These are phyloP conservation scores for Epirrhoe alternata DNA, from an alignment of 2,888 invertebrate species.

Conservation along the genomic window DNA sequence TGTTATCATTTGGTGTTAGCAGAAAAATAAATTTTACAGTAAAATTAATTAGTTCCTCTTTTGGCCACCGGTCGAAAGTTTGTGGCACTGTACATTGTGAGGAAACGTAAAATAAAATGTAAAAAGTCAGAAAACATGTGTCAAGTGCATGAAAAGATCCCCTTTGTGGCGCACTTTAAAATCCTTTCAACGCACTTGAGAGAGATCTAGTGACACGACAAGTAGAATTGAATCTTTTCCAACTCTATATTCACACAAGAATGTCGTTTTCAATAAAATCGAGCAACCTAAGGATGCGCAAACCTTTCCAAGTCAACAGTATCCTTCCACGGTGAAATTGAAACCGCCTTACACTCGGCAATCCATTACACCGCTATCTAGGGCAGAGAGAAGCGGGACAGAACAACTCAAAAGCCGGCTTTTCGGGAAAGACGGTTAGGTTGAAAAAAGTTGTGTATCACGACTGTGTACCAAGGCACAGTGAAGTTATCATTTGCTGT, in stretches of 20 bases:
- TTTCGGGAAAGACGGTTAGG: not conserved
- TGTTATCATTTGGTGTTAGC: too few relatives aligned
- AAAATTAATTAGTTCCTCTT: too few relatives aligned
- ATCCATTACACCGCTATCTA: slow-evolving; percentile 5
- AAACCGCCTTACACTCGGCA: slow-evolving; percentile 6
- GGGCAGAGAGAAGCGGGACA: not conserved
- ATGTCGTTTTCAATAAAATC: slow-evolving; percentile 12
- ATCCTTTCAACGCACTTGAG: not conserved
- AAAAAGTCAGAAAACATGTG: too few relatives aligned
- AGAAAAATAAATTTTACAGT: too few relatives aligned
- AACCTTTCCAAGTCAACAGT: slow-evolving; percentile 7
- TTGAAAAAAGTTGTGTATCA: too few relatives aligned
- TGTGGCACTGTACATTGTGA: too few relatives aligned
- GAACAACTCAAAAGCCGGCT: not conserved
- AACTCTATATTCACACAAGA: not conserved
- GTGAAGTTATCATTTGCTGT: too few relatives aligned
- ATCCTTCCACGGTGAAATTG: slow-evolving; percentile 4
- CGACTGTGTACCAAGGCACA: too few relatives aligned
- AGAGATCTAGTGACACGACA: not conserved
- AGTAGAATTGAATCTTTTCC: not conserved
- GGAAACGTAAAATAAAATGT: too few relatives aligned
- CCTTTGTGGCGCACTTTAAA: too few relatives aligned
- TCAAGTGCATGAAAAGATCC: too few relatives aligned
- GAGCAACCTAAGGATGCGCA: slow-evolving; percentile 14
- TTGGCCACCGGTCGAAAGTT: too few relatives aligned